Evolutionary conservation across 2,888 invertebrate species (phyloP).

Genomic region (Drosophila planitibia): DNA sequence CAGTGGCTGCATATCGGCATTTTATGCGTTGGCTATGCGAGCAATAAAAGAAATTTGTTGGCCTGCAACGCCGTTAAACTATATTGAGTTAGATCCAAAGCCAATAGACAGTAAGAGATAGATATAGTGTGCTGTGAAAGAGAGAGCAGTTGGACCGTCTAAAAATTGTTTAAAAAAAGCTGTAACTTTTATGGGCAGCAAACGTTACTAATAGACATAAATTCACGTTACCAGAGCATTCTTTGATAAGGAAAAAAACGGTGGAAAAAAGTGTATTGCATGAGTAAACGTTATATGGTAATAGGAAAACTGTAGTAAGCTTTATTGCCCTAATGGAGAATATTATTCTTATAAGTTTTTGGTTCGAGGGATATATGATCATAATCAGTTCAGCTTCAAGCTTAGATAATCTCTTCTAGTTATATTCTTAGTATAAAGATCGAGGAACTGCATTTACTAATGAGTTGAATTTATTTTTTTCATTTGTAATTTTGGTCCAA

Average conservation of each 20-base stretch:
- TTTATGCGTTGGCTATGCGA: constrained; percentile 62
- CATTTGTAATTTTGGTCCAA: background rate
- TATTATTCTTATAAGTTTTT: background rate
- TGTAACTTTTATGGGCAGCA: constrained; percentile 51
- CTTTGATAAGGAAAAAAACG: constrained; percentile 40
- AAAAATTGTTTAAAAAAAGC: constrained; percentile 14
- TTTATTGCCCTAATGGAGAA: constrained; percentile 8
- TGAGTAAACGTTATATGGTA: constrained; percentile 13
- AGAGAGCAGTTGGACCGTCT: constrained; percentile 11
- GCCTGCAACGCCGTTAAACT: constrained; percentile 59
- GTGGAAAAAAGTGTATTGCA: background rate
- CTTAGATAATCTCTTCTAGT: background rate
- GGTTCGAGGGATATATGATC: background rate
- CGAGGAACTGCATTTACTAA: background rate
- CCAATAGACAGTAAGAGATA: constrained; percentile 45
- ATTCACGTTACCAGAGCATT: constrained; percentile 44
- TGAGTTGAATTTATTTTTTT: background rate
- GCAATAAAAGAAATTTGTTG: constrained; percentile 67
- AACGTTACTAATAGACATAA: constrained; percentile 60
- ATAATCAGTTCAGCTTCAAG: background rate
- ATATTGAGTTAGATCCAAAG: constrained; percentile 63
- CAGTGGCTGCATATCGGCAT: constrained; percentile 67
- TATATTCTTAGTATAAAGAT: background rate
- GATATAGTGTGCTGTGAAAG: constrained; percentile 6
- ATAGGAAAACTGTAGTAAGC: constrained; percentile 16